Base-by-base conservation (phyloP, 2,888 invertebrate genomes). In the Phytoseiulus persimilis region DNA sequence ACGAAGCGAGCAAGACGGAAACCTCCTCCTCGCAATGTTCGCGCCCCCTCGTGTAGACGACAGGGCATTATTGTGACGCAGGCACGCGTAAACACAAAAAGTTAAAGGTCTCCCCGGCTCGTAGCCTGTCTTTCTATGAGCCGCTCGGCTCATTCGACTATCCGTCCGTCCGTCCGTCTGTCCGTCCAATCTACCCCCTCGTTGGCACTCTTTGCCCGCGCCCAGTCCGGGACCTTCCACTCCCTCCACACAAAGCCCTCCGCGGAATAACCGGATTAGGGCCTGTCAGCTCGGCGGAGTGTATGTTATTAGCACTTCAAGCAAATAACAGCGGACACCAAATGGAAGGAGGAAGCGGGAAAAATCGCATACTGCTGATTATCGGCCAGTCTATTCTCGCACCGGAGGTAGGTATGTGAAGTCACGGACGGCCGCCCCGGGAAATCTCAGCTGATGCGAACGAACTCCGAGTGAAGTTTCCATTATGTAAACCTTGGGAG, bases 231-330 rank as follows among this genome's bases (percentile, higher is more conserved):
- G 14, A 6, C 46, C 46, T 14, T 46, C 46, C 9, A 1, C 65
- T 65, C 65, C 65, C 65, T 14, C 65, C 65, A 28, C 65, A 65
- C 65, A 65, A 65, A 65, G 65, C 65, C 65, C 65, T 65, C 65
- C 65, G 18, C 65, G 65, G 65, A 65, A 65, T 65, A 65, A 65
- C 65, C 65, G 65, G 65, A 65, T 65, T 65, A 65, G 65, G 65
- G 65, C 65, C 65, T 65, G 65, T 65, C 65, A 65, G 65, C 65
- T 65, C 65, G 65, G 65, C 65, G 65, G 18, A 65, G 11, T 65
- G 65, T 65, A 65, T 65, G 65, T 65, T 65, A 65, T 65, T 65
- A 65, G 65, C 65, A 65, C 65, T 65, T 65, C 65, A 65, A 65
- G 65, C 65, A 65, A 65, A 65, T 65, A 65, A 65, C 65, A 65